Base-by-base conservation (phyloP, 2,113 vertebrate species). In the Tylochromis polylepis region DNA sequence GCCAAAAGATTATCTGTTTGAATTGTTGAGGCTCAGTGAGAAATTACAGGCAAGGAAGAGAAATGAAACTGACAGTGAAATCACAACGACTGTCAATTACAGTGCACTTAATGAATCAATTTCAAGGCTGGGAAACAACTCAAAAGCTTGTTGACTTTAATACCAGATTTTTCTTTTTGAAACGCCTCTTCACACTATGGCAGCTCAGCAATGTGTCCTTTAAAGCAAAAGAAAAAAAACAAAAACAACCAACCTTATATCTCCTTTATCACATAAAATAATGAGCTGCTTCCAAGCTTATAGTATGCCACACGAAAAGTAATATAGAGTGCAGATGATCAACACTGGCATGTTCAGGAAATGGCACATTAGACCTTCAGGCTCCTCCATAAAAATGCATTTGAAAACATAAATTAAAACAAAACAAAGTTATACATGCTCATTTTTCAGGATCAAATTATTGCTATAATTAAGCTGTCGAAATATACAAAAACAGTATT, bases 51-150 rank as follows among this genome's bases (percentile, higher is more conserved):
- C 29, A 12, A 79, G 24, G 46, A 78, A 24, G 34, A 62, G 29
- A 91, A 83, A 70, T 87, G 67, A 83, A 90, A 85, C 65, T 85
- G 92, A 93, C 88, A 90, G 56, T 70, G 34, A 90, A 92, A 89
- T 87, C 75, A 49, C 87, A 79, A 22, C 22, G 41, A 22, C 83
- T 27, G 85, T 85, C 79, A 81, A 84, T 89, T 43, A 86, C 20
- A 60, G 67, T 72, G 11, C 83, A 77, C 51, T 85, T 87, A 90
- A 93, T 88, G 58, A 92, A 92, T 87, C 87, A 67, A 75, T 86
- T 87, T 85, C 12, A 90, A 79, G 24, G 62, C 41, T 22, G 78
- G 51, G 77, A 88, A 86, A 82, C 56, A 58, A 81, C 67, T 91
- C 22, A 56, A 81, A 87, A 83, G 59, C 82, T 36, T 67, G 56